Percentiles rank a stretch among this genome's conserved stretches.
Evolutionary conservation across 1,140 invertebrate species (phyloP).

Genomic region (Cyclina sinensis): DNA sequence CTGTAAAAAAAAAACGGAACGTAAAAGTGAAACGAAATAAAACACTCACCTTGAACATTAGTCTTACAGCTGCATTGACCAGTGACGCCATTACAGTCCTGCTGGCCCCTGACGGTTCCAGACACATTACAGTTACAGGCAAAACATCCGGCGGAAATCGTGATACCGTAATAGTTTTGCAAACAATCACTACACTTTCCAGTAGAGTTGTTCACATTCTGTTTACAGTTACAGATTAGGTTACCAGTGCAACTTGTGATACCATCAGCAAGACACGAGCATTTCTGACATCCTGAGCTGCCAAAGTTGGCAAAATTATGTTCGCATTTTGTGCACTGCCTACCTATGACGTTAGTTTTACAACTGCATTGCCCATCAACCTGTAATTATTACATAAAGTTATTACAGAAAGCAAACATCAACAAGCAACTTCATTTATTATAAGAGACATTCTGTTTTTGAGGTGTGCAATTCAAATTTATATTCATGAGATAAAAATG

Average conservation of each 20-base stretch:
- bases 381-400: not conserved
- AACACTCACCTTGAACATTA: constrained; percentile 20
- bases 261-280: not conserved
- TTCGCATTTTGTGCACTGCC: not conserved
- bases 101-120: not conserved
- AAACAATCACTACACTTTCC: not conserved
- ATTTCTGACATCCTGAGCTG: not conserved
- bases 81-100: not conserved
- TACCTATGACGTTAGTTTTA: not conserved
- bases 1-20: too few relatives aligned
- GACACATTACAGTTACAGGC: not conserved
- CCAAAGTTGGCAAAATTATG: not conserved
- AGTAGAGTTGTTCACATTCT: constrained; percentile 2
- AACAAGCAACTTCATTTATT: too few relatives aligned
- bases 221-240: constrained; percentile 30
- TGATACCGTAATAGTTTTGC: constrained; percentile 7
- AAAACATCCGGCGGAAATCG: not conserved
- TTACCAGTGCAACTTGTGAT: not conserved
- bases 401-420: too few relatives aligned
- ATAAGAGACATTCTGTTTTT: too few relatives aligned
- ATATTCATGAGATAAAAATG: too few relatives aligned
- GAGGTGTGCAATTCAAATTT: too few relatives aligned
- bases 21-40: not conserved
- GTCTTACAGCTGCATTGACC: constrained; percentile 3
- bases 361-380: not conserved